Evolutionary conservation across 2,888 invertebrate genomes (phyloP).

Genomic region (Bugula neritina): DNA sequence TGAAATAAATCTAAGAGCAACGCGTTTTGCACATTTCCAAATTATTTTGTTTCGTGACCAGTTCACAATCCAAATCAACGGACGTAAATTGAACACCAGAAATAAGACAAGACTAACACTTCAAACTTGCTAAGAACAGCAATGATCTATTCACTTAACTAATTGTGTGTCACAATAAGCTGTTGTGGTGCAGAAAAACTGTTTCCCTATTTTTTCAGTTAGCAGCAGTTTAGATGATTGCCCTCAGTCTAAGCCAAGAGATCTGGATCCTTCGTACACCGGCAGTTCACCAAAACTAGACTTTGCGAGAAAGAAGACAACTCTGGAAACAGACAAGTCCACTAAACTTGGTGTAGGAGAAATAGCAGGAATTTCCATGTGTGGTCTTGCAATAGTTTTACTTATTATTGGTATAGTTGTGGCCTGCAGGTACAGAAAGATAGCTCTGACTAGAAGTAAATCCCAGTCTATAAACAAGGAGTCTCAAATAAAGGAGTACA

Average conservation of each 20-base stretch:
- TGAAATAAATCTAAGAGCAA: no score
- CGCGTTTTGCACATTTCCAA: no score
- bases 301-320: neutral
- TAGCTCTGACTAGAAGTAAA: neutral
- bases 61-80: no score
- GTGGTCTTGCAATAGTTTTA: neutral
- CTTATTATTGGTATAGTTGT: neutral
- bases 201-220: neutral
- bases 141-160: no score
- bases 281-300: neutral
- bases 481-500: neutral
- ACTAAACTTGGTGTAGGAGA: neutral
- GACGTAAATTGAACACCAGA: no score
- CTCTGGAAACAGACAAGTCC: neutral
- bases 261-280: neutral
- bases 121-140: no score
- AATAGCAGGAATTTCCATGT: slow-evolving; percentile 6
- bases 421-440: slow-evolving; percentile 13
- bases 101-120: no score
- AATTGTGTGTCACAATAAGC: no score
- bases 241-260: neutral
- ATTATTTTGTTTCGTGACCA: no score
- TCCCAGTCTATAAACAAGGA: neutral
- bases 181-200: neutral
- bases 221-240: neutral